Conservation (phyloP, 2,888 invertebrate species). For the Clostera curtula region DNA sequence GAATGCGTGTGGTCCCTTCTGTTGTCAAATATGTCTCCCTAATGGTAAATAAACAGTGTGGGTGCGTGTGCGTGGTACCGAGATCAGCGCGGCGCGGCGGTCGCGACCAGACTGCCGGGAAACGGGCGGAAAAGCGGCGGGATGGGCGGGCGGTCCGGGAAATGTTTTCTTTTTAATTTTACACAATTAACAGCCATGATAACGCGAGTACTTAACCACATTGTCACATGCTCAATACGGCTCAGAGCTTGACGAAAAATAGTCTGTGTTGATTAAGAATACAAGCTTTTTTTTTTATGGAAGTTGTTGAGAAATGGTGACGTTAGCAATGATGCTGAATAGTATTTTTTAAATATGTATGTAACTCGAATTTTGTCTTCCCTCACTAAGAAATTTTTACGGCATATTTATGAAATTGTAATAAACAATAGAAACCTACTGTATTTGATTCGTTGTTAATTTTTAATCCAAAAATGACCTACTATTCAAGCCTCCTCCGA, state of each 20-base stretch:
- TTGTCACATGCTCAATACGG: no score
- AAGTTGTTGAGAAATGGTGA: not conserved
- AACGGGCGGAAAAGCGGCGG: conserved; percentile 28
- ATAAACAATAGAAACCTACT: no score
- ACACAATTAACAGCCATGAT: no score
- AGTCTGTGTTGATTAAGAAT: conserved; percentile 6
- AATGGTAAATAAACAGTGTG: conserved; percentile 57
- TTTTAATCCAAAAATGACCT: no score
- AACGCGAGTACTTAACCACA: no score
- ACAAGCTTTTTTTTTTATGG: not conserved
- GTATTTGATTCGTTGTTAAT: no score
- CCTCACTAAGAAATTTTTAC: no score
- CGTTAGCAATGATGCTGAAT: conserved; percentile 2
- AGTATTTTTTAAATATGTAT: not conserved
- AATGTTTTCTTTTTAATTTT: conserved; percentile 23
- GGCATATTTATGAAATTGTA: no score
- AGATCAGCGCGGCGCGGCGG: conserved; percentile 49
- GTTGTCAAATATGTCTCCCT: conserved; percentile 41
- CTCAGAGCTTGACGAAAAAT: no score
- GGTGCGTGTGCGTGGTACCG: conserved; percentile 28
- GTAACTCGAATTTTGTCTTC: not conserved
- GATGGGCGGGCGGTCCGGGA: conserved; percentile 27
- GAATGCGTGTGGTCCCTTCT: conserved; percentile 47
- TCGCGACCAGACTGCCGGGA: conserved; percentile 40
- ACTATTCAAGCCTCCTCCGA: no score